A percentile compares a stretch with the other conserved stretches of the same genome.
Evolutionary conservation across 2,888 invertebrate species (phyloP).

Genomic region (Pteria penguin): DNA sequence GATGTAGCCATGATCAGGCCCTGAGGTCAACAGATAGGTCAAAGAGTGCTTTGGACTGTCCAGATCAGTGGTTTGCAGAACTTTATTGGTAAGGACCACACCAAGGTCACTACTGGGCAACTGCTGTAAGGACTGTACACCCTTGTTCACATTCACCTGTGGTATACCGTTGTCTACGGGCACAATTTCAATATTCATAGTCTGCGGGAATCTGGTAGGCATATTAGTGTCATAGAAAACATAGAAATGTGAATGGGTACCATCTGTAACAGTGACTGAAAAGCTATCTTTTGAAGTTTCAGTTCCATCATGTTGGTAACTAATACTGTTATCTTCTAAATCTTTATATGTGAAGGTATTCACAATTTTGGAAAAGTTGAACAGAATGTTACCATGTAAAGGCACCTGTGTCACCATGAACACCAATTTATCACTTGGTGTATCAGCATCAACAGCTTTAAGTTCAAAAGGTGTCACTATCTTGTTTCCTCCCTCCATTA

Average conservation of each 20-base stretch:
- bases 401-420: constrained; percentile 77
- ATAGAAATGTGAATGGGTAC: constrained; percentile 77
- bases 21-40: constrained; percentile 68
- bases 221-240: constrained; percentile 73
- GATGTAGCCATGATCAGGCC: constrained; percentile 74
- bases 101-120: constrained; percentile 68
- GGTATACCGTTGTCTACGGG: constrained; percentile 79
- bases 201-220: constrained; percentile 72
- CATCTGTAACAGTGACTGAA: constrained; percentile 77
- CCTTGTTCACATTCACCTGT: constrained; percentile 72
- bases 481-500: constrained; percentile 76
- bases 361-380: constrained; percentile 68
- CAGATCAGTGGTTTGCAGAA: constrained; percentile 72
- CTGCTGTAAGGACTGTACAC: constrained; percentile 69
- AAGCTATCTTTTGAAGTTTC: constrained; percentile 77
- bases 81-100: constrained; percentile 67
- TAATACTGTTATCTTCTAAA: constrained; percentile 74
- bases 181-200: constrained; percentile 74
- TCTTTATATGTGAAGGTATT: constrained; percentile 76
- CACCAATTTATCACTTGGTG: constrained; percentile 66
- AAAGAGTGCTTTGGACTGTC: constrained; percentile 73
- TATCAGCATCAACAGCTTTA: constrained; percentile 77
- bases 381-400: constrained; percentile 75
- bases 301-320: constrained; percentile 80
- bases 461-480: constrained; percentile 79